These are phyloP conservation scores for Bathybates hornii DNA, from an alignment of 2,113 vertebrate genomes.

Conservation along the genomic window DNA sequence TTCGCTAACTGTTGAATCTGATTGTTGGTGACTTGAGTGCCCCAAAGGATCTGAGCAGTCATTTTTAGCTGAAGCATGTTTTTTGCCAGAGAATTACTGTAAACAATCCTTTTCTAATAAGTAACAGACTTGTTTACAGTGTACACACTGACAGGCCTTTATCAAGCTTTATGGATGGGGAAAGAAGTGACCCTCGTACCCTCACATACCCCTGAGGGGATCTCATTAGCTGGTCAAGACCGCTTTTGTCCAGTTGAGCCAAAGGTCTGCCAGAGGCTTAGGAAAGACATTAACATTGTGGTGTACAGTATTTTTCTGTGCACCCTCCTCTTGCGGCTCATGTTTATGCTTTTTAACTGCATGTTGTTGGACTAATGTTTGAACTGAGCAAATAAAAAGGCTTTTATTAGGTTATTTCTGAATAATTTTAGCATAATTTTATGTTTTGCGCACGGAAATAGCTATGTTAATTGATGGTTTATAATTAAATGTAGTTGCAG, in stretches of 20 bases:
- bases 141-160: constrained; percentile 5
- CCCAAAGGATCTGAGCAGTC: not conserved
- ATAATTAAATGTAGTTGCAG: not conserved
- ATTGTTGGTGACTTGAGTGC: not conserved
- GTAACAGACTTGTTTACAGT: constrained; percentile 32
- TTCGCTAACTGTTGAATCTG: not conserved
- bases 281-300: not conserved
- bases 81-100: not conserved
- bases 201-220: not conserved
- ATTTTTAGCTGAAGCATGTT: not conserved
- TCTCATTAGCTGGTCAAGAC: constrained; percentile 1
- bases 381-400: not conserved
- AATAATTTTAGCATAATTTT: not conserved
- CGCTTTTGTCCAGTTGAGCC: not conserved
- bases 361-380: not conserved
- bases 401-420: not conserved
- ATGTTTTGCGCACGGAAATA: rapidly evolving
- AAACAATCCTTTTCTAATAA: constrained; percentile 19
- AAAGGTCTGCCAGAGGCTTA: not conserved
- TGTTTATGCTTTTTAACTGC: not conserved
- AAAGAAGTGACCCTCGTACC: not conserved
- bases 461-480: not conserved
- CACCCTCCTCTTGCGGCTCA: not conserved
- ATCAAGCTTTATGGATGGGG: not conserved
- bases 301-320: not conserved